Base-by-base conservation (phyloP, 2,113 vertebrate genomes). In the Ammospiza nelsoni region DNA sequence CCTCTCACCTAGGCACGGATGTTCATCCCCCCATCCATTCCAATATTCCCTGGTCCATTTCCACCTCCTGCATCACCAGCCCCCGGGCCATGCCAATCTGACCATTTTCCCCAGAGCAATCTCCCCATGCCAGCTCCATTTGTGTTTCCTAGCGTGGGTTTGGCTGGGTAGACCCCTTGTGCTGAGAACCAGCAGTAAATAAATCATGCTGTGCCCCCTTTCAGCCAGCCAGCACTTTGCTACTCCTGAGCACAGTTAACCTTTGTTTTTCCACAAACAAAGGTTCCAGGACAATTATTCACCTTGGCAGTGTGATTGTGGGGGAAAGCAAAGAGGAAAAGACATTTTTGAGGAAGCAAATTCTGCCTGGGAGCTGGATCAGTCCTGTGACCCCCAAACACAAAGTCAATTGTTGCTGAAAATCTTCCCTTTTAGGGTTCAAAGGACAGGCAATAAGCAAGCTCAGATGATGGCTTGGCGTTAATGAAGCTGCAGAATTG, bases 401-500 rank as follows among this genome's bases (percentile, higher is more conserved):
- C 87, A 49, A 88, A 71, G 82, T 76, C 72, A 90, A 9, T 67
- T 48, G 29, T 41, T 37, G 90, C 68, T 84, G 37, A 25, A 77
- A 86, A 67, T 31, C 59, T 92, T 63, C 75, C 48, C 65, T 48
- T 57, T 39, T 3, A 27, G 59, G 74, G 84, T 90, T 86, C 88
- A 88, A 88, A 93, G 90, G 79, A 74, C 79, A 41, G 37, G 79
- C 72, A 84, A 80, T 71, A 71, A 74, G n/a, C 35, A 24, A 78
- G 46, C 48, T 84, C 48, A 19, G 61, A 92, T 90, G 55, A 78
- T 62, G 2, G 2, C 63, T 0, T 1, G 44, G 55, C 12, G 12
- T 84, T 90, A 80, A 92, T 59, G 92, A 92, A 95, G 93, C 33
- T 51, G 39, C 67, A 84, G 79, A 84, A 88, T 16, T 33, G 61